Evolutionary conservation across 2,797 vertebrate species (phyloP), one percentile per base, ranked within the genome.

Genomic region (Vespertilio murinus): DNA sequence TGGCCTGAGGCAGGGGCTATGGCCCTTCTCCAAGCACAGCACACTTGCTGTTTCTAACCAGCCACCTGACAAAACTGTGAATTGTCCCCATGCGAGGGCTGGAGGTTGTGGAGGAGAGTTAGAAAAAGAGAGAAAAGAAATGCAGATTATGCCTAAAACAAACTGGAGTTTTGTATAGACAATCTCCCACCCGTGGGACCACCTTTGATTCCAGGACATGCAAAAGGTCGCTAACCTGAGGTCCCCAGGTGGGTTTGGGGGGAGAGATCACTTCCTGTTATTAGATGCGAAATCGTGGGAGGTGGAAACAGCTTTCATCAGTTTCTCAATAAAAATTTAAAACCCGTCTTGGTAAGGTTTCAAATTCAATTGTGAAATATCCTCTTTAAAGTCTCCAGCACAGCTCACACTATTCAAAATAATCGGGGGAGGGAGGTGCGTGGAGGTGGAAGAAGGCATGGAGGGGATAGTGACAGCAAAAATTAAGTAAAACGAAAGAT

Each of bases 251-350:
- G 11, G 25, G 6, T 78, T 78, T 80, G 0, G 56, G 56, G 13
- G 70, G 23, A 42, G 42, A 84, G 22, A 42, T 28, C 1, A 7
- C 52, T 96, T 95, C 82, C 74, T 93, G 73, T 30, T 38, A 67
- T 54, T 87, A 49, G 17, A 89, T 91, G 61, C 20, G 83, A 87
- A 94, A 52, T 14, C 12, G 1, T 47, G 30, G 5, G n/a, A 5
- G 11, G 16, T 23, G 33, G 82, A 82, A 67, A 49, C 13, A 23
- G 3, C 2, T 90, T 85, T 94, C 42, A 89, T 95, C 71, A 80
- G 75, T 77, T 83, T 95, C 87, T 84, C 67, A 86, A 23, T 59
- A 67, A 91, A 92, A 91, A 13, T 38, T 64, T 85, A 88, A 96
- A 88, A 54, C 28, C 40, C 73, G 73, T 56, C n/a, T 80, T 88